Percentiles rank a stretch among this genome's conserved stretches.
These are phyloP conservation scores for Galaxias olidus DNA, from an alignment of 2,797 vertebrate species.

Conservation along the genomic window DNA sequence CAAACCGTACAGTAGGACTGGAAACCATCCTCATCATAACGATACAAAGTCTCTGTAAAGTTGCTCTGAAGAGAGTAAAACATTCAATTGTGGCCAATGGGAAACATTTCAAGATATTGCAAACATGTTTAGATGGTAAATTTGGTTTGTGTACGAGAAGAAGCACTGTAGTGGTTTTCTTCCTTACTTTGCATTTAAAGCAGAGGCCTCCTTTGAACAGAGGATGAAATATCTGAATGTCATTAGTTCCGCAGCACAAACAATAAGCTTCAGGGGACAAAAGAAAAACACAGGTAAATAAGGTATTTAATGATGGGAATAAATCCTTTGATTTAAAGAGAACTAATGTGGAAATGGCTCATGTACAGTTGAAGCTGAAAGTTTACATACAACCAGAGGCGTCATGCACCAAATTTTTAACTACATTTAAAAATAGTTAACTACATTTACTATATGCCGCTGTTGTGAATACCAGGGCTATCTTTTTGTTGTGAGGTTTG, in stretches of 20 bases:
- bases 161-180: background rate
- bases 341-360: too few relatives aligned
- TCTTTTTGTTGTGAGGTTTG: too few relatives aligned
- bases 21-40: constrained; percentile 78
- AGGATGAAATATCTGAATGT: constrained; percentile 61
- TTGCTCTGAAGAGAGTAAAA: constrained; percentile 59
- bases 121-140: background rate
- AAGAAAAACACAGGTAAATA: background rate
- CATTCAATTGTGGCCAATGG: background rate
- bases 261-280: constrained; percentile 64
- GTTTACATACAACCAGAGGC: too few relatives aligned
- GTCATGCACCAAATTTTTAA: too few relatives aligned
- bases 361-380: too few relatives aligned
- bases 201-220: constrained; percentile 78
- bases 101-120: too few relatives aligned
- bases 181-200: constrained; percentile 69
- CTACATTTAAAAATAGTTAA: too few relatives aligned
- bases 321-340: too few relatives aligned
- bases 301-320: background rate
- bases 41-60: constrained; percentile 72
- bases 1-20: constrained; percentile 82
- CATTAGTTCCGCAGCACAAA: constrained; percentile 68
- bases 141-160: background rate
- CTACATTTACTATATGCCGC: too few relatives aligned
- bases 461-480: too few relatives aligned